These are phyloP conservation scores for Mus spretus DNA, from an alignment of 2,797 vertebrate genomes.

Conservation along the genomic window DNA sequence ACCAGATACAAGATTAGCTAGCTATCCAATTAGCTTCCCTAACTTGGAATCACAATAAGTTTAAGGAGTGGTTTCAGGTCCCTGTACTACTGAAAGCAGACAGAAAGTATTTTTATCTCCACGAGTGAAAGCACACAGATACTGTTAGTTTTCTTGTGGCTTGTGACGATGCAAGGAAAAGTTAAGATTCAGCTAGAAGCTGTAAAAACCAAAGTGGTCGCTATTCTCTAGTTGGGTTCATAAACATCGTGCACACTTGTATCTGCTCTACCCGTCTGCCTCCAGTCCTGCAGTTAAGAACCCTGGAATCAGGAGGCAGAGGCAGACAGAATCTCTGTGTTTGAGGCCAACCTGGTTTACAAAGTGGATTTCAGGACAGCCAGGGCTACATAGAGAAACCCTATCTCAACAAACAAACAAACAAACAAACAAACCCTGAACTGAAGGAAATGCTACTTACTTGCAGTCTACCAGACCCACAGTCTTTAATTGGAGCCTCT, in stretches of 20 bases:
- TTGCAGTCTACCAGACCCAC: not conserved
- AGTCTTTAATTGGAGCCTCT: not conserved
- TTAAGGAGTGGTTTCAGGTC: not conserved
- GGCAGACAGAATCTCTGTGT: not conserved
- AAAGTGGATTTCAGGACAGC: not conserved
- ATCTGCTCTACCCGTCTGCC: not conserved
- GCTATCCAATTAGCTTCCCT: not conserved
- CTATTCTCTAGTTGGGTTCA: not conserved
- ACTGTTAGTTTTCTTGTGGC: not conserved
- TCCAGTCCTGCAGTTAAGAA: not conserved
- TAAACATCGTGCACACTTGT: too few relatives aligned
- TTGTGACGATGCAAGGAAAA: not conserved
- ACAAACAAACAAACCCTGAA: not conserved
- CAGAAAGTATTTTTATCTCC: slow-evolving; percentile 33
- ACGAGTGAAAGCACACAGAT: not conserved
- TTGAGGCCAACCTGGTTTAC: not conserved
- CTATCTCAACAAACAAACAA: not conserved
- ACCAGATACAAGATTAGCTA: not conserved
- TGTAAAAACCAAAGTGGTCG: not conserved
- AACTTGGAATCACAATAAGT: not conserved
- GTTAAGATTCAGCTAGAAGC: slow-evolving; percentile 11
- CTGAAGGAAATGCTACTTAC: not conserved
- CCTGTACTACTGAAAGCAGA: not conserved
- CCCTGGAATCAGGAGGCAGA: not conserved
- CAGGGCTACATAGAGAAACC: not conserved